Base-by-base conservation (phyloP, 2,888 invertebrate genomes). In the Drosophila paranaensis region DNA sequence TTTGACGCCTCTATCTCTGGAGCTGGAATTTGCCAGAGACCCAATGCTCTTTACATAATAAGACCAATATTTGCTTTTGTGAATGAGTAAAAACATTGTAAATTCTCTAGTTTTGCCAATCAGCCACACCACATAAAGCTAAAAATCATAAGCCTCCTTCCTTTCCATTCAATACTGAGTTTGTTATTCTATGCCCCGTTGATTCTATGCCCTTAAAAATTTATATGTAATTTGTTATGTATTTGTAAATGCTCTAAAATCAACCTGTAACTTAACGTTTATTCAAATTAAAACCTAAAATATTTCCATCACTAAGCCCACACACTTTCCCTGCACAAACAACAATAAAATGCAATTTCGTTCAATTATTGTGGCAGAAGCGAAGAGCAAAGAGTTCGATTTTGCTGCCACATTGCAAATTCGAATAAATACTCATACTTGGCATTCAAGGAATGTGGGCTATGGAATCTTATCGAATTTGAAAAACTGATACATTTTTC, bases 401-500 rank as follows among this genome's bases (percentile, higher is more conserved):
- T 33, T 8, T 33, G 30, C 30, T 6, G 10, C 10, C 33, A 33
- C 14, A 33, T 10, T 43, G 16, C 3, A 20, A 20, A 43, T 20
- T 1, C n/a, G 27, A 14, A 53, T 20, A 40, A 40, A 30, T 33
- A 33, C 16, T 10, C 13, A 33, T 3, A 11, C 2, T 14, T 9
- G 13, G 42, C 16, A 16, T 5, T 5, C 16, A 5, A 60, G 20
- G 20, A 60, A 50, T 40, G 40, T 33, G 13, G 27, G 3, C 27
- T 35, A 10, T 20, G 6, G 13, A 65, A 45, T 64, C 8, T 3
- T 20, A 53, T 51, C 37, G 46, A 39, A 0, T 51, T 33, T 25
- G 25, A 46, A 27, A 35, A 46, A 35, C 33, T 39, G 9, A n/a
- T 63, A 14, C 11, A 65, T 56, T 33, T 13, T 40, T 16, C 8